phyloP scores from a whole-genome alignment of 2,113 vertebrate genomes.

The Syngnathus scovelli region DNA sequence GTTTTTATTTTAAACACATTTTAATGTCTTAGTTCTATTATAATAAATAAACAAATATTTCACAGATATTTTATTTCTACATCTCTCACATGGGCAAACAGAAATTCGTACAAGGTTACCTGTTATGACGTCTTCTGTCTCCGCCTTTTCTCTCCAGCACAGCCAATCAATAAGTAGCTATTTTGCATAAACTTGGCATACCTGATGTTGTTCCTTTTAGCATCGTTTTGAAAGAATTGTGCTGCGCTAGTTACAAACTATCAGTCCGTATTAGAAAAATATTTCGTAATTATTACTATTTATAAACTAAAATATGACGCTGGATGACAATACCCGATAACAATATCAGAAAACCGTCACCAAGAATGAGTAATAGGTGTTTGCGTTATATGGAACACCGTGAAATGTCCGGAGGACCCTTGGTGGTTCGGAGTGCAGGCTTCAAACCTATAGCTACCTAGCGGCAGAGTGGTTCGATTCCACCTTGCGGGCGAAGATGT shows the following conservation, averaged over 20 bases:
- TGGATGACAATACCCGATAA: fast-evolving
- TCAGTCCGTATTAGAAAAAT: background rate
- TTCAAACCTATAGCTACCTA: conserved; percentile 99
- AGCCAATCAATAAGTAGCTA: background rate
- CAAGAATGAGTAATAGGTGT: fast-evolving
- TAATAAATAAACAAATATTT: no score
- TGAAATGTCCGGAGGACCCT: conserved; percentile 70
- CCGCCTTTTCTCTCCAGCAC: background rate
- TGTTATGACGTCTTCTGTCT: background rate
- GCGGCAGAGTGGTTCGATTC: conserved; percentile 99
- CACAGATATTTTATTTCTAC: no score
- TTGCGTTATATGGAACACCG: conserved; percentile 4
- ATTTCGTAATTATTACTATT: background rate
- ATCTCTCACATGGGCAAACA: no score
- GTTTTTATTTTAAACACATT: no score
- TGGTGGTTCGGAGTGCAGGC: conserved; percentile 99
- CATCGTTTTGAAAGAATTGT: no score
- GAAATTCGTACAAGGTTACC: background rate
- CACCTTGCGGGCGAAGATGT: conserved; percentile 87
- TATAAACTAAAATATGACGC: background rate
- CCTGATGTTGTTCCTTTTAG: background rate
- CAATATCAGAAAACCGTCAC: conserved; percentile 12
- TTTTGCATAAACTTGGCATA: background rate
- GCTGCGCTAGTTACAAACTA: background rate
- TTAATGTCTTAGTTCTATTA: no score